Percentiles rank a stretch among this genome's conserved stretches.
Evolutionary conservation across 2,888 invertebrate species (phyloP).

Genomic region (Aporophyla nigra): DNA sequence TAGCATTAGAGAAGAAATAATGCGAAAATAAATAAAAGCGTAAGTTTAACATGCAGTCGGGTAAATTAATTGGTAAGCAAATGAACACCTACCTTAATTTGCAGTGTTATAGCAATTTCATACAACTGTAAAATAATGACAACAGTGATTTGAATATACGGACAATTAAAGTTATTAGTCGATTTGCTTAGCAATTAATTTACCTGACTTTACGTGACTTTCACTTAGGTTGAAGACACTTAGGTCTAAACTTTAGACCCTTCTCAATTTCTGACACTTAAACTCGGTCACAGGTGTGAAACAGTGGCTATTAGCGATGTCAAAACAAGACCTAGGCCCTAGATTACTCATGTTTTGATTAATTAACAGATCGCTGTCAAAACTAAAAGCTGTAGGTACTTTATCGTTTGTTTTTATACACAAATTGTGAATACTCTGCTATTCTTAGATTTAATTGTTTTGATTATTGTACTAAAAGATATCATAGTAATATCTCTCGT

Average conservation of each 20-base stretch:
- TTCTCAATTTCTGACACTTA: slow-evolving; percentile 32
- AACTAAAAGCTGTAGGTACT: neutral
- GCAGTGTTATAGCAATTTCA: neutral
- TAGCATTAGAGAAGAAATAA: slow-evolving; percentile 27
- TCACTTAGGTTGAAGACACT: neutral
- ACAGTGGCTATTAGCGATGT: slow-evolving; percentile 30
- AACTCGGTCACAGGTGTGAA: slow-evolving; percentile 31
- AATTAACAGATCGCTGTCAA: neutral
- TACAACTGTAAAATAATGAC: neutral
- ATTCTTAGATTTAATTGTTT: neutral
- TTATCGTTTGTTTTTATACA: neutral
- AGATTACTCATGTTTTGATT: slow-evolving; percentile 32
- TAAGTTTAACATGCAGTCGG: neutral
- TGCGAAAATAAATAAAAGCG: neutral
- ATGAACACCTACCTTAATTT: neutral
- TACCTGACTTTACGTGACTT: neutral
- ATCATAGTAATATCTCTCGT: neutral
- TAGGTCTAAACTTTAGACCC: slow-evolving; percentile 19
- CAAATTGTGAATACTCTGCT: neutral
- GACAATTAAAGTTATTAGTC: neutral
- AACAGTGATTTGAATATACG: neutral
- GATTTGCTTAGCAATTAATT: neutral
- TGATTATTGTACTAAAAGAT: neutral
- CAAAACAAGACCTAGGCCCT: neutral
- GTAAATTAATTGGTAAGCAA: neutral